Evolutionary conservation across 2,113 vertebrate genomes (phyloP).

Genomic region (Anguilla rostrata): DNA sequence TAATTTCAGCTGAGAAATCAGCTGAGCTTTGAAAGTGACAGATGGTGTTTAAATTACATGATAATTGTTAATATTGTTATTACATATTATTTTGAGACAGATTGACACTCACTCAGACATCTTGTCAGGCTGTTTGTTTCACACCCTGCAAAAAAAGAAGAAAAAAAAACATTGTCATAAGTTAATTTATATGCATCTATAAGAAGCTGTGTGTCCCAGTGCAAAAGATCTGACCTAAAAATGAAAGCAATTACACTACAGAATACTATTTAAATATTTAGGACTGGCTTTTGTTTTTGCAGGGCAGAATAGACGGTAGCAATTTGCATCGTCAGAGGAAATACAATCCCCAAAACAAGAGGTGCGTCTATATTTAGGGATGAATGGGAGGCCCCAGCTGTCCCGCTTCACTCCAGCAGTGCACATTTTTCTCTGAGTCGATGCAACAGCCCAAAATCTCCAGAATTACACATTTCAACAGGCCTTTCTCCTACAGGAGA

Average conservation of each 20-base stretch:
- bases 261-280: neutral
- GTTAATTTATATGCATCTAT: neutral
- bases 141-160: conserved; percentile 17
- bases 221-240: neutral
- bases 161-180: neutral
- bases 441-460: neutral
- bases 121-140: conserved; percentile 16
- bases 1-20: neutral
- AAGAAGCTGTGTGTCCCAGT: neutral
- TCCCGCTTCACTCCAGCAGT: neutral
- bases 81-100: neutral
- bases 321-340: neutral
- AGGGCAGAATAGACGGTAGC: neutral
- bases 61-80: neutral
- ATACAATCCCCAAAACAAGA: neutral
- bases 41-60: no score
- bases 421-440: neutral
- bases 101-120: conserved; percentile 51
- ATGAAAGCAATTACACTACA: neutral
- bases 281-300: neutral
- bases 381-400: neutral
- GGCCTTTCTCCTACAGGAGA: neutral
- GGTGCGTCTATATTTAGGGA: neutral
- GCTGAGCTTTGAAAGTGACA: neutral
- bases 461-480: neutral